Evolutionary conservation across 2,797 vertebrate species (phyloP).

Genomic region (Dendrocincla fuliginosa): DNA sequence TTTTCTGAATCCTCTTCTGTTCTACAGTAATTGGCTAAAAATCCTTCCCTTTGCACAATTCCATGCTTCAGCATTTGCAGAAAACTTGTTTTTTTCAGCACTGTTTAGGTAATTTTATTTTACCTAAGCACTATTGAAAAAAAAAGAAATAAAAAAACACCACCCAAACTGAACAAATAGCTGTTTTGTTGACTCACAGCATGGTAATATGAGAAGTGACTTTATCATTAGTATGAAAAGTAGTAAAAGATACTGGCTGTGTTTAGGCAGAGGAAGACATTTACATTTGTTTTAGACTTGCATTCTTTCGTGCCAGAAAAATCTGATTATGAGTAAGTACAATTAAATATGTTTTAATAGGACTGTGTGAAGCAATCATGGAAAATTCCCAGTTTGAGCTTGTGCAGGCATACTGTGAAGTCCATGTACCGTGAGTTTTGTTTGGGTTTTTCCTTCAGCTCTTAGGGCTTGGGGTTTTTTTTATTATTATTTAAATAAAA

Average conservation of each 20-base stretch:
- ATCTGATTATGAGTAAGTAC: not conserved
- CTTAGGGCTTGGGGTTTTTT: not conserved
- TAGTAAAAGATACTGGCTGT: not conserved
- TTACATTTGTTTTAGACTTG: not conserved
- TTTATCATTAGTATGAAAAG: not conserved
- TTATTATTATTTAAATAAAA: not conserved
- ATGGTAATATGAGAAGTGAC: not conserved
- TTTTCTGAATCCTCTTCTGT: not conserved
- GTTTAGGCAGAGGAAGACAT: not conserved
- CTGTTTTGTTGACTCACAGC: not conserved
- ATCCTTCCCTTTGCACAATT: not conserved
- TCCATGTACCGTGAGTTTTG: not conserved
- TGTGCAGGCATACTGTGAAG: not conserved
- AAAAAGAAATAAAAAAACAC: not conserved
- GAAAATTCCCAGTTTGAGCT: constrained; percentile 28
- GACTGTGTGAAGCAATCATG: not conserved
- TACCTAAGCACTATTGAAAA: not conserved
- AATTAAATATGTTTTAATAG: constrained; percentile 28
- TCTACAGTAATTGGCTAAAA: not conserved
- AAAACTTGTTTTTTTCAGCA: not conserved
- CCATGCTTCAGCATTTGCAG: not conserved
- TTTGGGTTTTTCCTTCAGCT: not conserved
- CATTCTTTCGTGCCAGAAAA: constrained; percentile 19
- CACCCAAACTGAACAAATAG: not conserved
- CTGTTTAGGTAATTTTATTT: not conserved